phyloP scores from a whole-genome alignment of 2,113 vertebrate genomes.

The Phoenicopterus ruber region DNA sequence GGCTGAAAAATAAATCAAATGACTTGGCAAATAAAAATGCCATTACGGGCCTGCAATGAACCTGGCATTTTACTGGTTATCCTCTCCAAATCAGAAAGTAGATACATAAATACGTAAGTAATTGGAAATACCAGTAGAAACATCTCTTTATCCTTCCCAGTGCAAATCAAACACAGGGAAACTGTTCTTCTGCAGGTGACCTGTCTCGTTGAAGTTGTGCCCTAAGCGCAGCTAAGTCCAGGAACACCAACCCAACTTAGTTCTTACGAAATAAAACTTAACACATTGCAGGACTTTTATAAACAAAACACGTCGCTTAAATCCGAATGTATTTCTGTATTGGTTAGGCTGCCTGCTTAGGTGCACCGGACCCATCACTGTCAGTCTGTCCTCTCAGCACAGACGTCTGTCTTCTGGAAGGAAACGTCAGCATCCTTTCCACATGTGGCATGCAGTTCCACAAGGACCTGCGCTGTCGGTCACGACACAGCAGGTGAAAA shows the following conservation, averaged over 20 bases:
- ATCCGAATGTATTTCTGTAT: rapidly evolving
- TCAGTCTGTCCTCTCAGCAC: background rate
- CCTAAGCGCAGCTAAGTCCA: background rate
- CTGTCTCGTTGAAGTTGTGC: background rate
- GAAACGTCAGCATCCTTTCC: background rate
- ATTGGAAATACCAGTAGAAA: background rate
- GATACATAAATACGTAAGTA: background rate
- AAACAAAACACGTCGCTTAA: rapidly evolving
- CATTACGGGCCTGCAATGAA: background rate
- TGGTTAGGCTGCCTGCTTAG: background rate
- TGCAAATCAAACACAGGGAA: background rate
- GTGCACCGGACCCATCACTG: background rate
- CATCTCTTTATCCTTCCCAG: background rate
- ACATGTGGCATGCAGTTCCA: rapidly evolving
- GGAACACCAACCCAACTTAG: background rate
- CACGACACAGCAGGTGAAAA: background rate
- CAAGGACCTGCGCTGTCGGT: rapidly evolving
- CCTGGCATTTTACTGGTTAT: background rate
- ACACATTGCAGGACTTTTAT: background rate
- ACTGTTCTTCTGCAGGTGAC: background rate
- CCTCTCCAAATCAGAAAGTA: background rate
- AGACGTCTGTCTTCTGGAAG: rapidly evolving
- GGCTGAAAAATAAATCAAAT: background rate
- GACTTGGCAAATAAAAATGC: background rate
- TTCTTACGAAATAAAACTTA: background rate